A percentile compares a stretch with the other conserved stretches of the same genome.
These are phyloP conservation scores for Chelonus insularis DNA, from an alignment of 1,140 invertebrate species.

Conservation along the genomic window DNA sequence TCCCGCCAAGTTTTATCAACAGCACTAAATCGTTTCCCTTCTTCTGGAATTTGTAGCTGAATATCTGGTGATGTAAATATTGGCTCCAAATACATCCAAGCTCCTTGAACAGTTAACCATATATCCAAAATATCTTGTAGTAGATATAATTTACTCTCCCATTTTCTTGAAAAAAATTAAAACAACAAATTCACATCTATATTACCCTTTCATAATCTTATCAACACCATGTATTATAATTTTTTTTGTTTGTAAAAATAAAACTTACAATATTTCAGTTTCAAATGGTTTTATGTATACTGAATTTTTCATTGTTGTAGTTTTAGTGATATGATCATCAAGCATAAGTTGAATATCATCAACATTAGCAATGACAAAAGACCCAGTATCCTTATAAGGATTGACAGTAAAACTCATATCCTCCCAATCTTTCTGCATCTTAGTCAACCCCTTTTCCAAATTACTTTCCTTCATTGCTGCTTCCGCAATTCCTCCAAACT, in stretches of 20 bases:
- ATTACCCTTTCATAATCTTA: too few relatives aligned
- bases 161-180: conserved; percentile 65
- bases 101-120: conserved; percentile 93
- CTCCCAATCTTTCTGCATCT: conserved; percentile 93
- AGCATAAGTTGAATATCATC: conserved; percentile 95
- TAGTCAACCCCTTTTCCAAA: conserved; percentile 84
- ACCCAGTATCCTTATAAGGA: conserved; percentile 86
- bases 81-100: conserved; percentile 97
- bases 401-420: conserved; percentile 81
- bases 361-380: conserved; percentile 84
- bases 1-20: conserved; percentile 93
- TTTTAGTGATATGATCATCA: conserved; percentile 96
- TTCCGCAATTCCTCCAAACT: conserved; percentile 92
- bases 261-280: conserved; percentile 70
- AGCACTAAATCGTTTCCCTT: conserved; percentile 87
- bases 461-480: conserved; percentile 94
- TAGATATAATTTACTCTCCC: conserved; percentile 77
- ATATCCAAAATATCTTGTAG: conserved; percentile 93
- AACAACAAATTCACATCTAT: too few relatives aligned
- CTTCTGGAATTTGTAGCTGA: conserved; percentile 91
- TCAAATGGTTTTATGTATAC: conserved; percentile 96
- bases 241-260: too few relatives aligned
- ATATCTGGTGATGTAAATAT: conserved; percentile 98
- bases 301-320: conserved; percentile 96
- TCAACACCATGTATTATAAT: too few relatives aligned